A percentile compares a stretch with the other conserved stretches of the same genome.
Evolutionary conservation across 2,113 vertebrate genomes (phyloP).

Genomic region (Archilochus colubris): DNA sequence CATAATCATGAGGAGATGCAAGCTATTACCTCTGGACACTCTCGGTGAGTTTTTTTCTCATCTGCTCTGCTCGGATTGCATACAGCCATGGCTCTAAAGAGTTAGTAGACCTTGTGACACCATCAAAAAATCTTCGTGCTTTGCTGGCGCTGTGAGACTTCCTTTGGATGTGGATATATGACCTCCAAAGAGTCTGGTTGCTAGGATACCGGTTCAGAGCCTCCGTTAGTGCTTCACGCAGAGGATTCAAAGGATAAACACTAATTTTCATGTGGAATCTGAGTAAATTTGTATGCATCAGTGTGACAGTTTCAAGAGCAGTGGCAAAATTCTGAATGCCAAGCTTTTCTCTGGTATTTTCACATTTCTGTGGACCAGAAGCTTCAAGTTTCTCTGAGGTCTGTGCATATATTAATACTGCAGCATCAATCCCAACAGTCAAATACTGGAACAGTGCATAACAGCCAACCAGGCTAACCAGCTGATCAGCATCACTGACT

Average conservation of each 20-base stretch:
- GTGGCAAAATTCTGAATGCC: slow-evolving; percentile 1
- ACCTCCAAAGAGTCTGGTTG: slow-evolving; percentile 85
- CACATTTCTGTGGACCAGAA: not conserved
- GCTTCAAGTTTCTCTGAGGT: slow-evolving; percentile 73
- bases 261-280: slow-evolving; percentile 80
- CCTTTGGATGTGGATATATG: slow-evolving; percentile 85
- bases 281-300: slow-evolving; percentile 84
- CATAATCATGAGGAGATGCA: not conserved
- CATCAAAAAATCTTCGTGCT: slow-evolving; percentile 87
- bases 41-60: slow-evolving; percentile 87
- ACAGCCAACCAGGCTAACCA: slow-evolving; percentile 82
- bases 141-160: slow-evolving; percentile 86
- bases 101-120: slow-evolving; percentile 73
- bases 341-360: not conserved
- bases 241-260: slow-evolving; percentile 83
- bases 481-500: not conserved
- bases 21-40: slow-evolving; percentile 83
- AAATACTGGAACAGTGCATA: slow-evolving; percentile 94
- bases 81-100: slow-evolving; percentile 88
- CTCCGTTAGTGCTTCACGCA: slow-evolving; percentile 80
- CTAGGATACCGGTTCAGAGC: slow-evolving; percentile 81
- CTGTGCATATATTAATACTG: slow-evolving; percentile 76
- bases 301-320: slow-evolving; percentile 79
- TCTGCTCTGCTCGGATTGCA: slow-evolving; percentile 88
- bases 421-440: slow-evolving; percentile 86